These are phyloP conservation scores for Dromas ardeola DNA, from an alignment of 2,113 vertebrate genomes.

Conservation along the genomic window DNA sequence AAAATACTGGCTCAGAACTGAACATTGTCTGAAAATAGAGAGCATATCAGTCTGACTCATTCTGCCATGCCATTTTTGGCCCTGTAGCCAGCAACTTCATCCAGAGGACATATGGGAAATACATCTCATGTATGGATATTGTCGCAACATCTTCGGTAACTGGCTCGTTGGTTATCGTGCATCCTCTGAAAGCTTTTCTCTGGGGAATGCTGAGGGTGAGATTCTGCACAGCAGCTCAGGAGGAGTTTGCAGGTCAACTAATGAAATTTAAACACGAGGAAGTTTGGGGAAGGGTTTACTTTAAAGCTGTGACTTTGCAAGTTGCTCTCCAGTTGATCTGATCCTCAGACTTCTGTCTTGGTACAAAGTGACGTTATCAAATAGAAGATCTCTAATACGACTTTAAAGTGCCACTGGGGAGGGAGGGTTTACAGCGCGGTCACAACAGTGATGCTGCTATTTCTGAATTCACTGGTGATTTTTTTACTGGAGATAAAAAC, in stretches of 20 bases:
- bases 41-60: slow-evolving; percentile 21
- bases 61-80: slow-evolving; percentile 26
- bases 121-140: background rate
- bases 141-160: background rate
- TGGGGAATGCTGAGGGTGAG: background rate
- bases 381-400: background rate
- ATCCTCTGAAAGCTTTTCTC: background rate
- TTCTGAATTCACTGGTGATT: background rate
- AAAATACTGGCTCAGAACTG: slow-evolving; percentile 26
- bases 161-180: background rate
- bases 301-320: background rate
- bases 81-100: background rate
- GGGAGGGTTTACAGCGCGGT: background rate
- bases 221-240: background rate
- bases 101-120: background rate
- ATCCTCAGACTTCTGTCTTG: background rate
- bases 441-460: background rate
- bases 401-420: background rate
- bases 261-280: background rate
- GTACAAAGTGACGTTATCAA: background rate
- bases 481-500: background rate
- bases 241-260: background rate
- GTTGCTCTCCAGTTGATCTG: background rate
- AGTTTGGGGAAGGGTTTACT: background rate
- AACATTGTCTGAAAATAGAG: slow-evolving; percentile 54